These are phyloP conservation scores for Talpa occidentalis DNA, from an alignment of 2,113 vertebrate species.

Conservation along the genomic window DNA sequence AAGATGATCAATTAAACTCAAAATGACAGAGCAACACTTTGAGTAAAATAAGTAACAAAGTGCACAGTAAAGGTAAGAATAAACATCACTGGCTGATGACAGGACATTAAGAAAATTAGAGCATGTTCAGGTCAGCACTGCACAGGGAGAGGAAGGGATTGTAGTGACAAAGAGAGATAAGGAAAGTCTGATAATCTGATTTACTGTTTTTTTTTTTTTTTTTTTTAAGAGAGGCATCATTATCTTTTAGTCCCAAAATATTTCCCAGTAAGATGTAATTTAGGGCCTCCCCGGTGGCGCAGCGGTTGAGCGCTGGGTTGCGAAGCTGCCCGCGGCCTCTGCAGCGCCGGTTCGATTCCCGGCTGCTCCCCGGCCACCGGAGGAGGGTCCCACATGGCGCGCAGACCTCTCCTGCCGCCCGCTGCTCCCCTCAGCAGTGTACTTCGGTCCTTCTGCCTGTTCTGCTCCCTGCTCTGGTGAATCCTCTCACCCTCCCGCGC, in stretches of 20 bases:
- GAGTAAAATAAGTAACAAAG: neutral
- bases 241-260: neutral
- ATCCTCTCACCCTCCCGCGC: no score
- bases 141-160: neutral
- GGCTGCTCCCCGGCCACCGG: no score
- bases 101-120: neutral
- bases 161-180: neutral
- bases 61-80: neutral
- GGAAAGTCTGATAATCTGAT: neutral
- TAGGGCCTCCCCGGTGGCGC: no score
- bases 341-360: no score
- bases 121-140: neutral
- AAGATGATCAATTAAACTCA: neutral
- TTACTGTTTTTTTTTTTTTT: neutral
- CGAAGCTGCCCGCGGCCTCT: no score
- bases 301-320: no score
- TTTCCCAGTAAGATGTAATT: no score
- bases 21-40: neutral
- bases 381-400: no score
- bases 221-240: neutral
- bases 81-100: neutral
- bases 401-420: no score
- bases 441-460: no score
- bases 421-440: no score
- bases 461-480: no score